Conservation (phyloP, 2,888 invertebrate genomes). For the Amphipyra tragopoginis region DNA sequence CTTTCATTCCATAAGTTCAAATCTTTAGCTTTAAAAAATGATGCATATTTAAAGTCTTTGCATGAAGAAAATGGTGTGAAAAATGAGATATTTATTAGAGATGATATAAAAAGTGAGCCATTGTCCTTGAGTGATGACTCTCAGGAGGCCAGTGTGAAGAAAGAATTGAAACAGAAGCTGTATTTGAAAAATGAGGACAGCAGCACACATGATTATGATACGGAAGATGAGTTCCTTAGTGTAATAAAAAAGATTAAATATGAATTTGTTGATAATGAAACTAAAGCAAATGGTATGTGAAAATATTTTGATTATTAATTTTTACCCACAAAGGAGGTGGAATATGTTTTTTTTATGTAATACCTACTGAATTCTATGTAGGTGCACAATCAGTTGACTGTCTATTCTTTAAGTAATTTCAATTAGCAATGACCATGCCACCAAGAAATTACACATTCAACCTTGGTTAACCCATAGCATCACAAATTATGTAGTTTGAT, state of each 20-base stretch:
- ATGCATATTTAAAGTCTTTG: slow-evolving; percentile 67
- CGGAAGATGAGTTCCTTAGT: slow-evolving; percentile 77
- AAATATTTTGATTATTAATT: slow-evolving; percentile 10
- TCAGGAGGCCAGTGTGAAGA: slow-evolving; percentile 58
- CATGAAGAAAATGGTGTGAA: slow-evolving; percentile 48
- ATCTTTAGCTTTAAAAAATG: slow-evolving; percentile 72
- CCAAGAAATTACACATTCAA: no score
- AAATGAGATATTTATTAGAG: slow-evolving; percentile 55
- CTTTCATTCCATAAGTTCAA: slow-evolving; percentile 78
- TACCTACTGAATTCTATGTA: no score
- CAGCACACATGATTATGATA: slow-evolving; percentile 53
- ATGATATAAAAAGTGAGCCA: slow-evolving; percentile 48
- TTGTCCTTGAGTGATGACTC: slow-evolving; percentile 40
- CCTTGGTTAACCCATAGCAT: no score
- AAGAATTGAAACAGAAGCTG: slow-evolving; percentile 33
- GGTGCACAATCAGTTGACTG: no score
- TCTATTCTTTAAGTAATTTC: no score
- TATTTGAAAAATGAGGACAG: slow-evolving; percentile 39
- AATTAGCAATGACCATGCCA: no score
- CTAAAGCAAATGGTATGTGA: slow-evolving; percentile 69
- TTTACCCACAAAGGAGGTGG: no score
- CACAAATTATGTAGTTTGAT: no score
- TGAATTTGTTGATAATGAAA: slow-evolving; percentile 65
- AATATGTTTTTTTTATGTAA: no score
- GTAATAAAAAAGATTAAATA: slow-evolving; percentile 66